phyloP scores from a whole-genome alignment of 2,888 invertebrate genomes.

The Orchesella flavescens region DNA sequence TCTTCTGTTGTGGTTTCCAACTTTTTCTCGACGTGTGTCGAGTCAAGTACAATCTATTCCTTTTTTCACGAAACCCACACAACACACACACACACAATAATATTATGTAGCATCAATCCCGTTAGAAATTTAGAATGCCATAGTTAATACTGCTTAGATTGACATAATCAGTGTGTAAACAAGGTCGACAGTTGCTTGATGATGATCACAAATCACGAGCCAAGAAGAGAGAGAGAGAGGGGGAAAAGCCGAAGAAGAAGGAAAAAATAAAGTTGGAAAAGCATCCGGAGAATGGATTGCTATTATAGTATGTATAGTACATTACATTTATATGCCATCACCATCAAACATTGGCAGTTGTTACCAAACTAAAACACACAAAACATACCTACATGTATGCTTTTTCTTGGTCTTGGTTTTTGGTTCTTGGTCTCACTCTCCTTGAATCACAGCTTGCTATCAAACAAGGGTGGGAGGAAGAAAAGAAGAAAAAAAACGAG shows the following conservation, averaged over 20 bases:
- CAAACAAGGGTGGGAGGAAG: constrained; percentile 12
- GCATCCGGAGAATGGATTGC: constrained; percentile 6
- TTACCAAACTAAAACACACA: not conserved
- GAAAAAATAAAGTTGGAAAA: not conserved
- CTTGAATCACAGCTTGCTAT: constrained; percentile 55
- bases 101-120: too few relatives aligned
- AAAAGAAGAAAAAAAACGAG: not conserved
- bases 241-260: not conserved
- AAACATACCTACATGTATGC: not conserved
- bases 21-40: too few relatives aligned
- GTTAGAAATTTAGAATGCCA: constrained; percentile 3
- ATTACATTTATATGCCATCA: constrained; percentile 6
- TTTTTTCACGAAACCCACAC: too few relatives aligned
- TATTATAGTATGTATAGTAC: not conserved
- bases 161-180: constrained; percentile 61
- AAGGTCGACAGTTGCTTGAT: constrained; percentile 54
- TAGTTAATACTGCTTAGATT: constrained; percentile 46
- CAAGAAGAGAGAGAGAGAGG: constrained; percentile 10
- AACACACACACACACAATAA: too few relatives aligned
- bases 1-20: too few relatives aligned
- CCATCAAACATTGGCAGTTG: not conserved
- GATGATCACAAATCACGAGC: constrained; percentile 49
- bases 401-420: constrained; percentile 7
- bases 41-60: too few relatives aligned
- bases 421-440: constrained; percentile 1